A percentile compares a stretch with the other conserved stretches of the same genome.
Evolutionary conservation across 2,113 vertebrate species (phyloP).

Genomic region (Chloropsis cyanopogon): DNA sequence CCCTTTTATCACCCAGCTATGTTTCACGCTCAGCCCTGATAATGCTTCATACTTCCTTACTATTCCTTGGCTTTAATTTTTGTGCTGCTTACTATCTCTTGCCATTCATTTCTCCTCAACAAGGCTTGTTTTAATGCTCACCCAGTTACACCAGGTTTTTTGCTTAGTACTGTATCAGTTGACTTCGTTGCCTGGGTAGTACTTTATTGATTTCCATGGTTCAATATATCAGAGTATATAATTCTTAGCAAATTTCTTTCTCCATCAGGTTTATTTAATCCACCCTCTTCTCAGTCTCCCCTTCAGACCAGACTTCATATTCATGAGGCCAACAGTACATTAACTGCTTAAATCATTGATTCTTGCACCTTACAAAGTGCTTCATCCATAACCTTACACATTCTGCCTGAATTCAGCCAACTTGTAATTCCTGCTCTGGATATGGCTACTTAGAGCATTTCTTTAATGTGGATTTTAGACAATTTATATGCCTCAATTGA

Average conservation of each 20-base stretch:
- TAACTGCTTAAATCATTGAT: constrained; percentile 47
- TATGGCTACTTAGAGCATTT: constrained; percentile 20
- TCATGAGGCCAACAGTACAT: constrained; percentile 15
- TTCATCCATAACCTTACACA: constrained; percentile 34
- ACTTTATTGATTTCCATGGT: constrained; percentile 3
- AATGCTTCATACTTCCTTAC: background rate
- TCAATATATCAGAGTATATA: background rate
- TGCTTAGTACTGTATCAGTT: background rate
- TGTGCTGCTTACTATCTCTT: background rate
- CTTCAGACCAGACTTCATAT: background rate
- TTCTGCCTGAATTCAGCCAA: constrained; percentile 25
- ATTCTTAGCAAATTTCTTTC: constrained; percentile 12
- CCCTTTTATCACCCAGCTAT: constrained; percentile 32
- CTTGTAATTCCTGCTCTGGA: background rate
- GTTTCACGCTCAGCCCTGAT: constrained; percentile 12
- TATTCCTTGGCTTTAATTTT: background rate
- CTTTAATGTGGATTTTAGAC: constrained; percentile 40
- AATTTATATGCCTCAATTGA: constrained; percentile 27
- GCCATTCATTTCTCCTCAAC: background rate
- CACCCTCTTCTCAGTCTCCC: background rate
- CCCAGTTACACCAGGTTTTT: background rate
- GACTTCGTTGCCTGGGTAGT: background rate
- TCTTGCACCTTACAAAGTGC: constrained; percentile 2
- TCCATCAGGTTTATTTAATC: constrained; percentile 21
- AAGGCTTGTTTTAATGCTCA: background rate